Evolutionary conservation across 2,888 invertebrate species (phyloP).

Genomic region (Clitarchus hookeri): DNA sequence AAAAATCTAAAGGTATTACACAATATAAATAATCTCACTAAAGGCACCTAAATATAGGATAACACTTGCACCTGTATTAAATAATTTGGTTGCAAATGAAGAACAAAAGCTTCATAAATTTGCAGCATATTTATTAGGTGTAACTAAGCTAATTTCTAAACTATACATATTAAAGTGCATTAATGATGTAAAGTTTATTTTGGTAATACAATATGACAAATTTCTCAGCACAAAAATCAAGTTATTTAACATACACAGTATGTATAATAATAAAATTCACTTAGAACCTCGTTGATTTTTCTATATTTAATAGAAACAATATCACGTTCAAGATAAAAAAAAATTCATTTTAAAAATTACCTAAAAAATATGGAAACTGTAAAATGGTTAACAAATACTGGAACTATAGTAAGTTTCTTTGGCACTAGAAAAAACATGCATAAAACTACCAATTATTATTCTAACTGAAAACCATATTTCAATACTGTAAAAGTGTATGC

Average conservation of each 20-base stretch:
- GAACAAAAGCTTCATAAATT: not conserved
- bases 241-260: not conserved
- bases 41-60: too few relatives aligned
- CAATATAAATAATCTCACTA: too few relatives aligned
- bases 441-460: not conserved
- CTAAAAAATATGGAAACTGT: not conserved
- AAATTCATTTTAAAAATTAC: not conserved
- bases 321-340: not conserved
- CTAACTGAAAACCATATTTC: too few relatives aligned
- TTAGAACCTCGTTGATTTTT: not conserved
- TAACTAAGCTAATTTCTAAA: not conserved
- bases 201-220: not conserved
- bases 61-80: too few relatives aligned
- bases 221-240: not conserved
- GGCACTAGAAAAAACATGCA: not conserved
- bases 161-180: not conserved
- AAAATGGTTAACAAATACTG: not conserved
- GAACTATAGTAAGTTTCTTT: too few relatives aligned
- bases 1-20: too few relatives aligned
- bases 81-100: too few relatives aligned
- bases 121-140: not conserved
- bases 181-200: not conserved
- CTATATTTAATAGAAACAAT: not conserved
- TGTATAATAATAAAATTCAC: conserved; percentile 7
- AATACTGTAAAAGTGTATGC: not conserved